Evolutionary conservation across 2,888 invertebrate genomes (phyloP), one percentile per base, ranked within the genome.

Genomic region (Osmoderma eremita): DNA sequence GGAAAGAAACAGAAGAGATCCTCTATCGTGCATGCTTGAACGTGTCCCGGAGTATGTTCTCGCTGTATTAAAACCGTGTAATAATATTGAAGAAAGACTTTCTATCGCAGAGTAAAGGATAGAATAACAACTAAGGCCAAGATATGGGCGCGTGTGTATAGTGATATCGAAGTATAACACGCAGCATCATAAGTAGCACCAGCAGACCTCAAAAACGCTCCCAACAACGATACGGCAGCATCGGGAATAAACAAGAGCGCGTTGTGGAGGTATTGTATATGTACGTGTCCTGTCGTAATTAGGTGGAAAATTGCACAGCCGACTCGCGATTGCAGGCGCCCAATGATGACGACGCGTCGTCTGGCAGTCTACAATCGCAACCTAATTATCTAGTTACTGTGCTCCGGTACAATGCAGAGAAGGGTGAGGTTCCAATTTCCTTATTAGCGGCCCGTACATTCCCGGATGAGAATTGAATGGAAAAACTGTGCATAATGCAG

Each of bases 211-310:
- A 17, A 41, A 10, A 41, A 42, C 42, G 12, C 42, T 13, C 13
- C 48, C 18, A 17, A 20, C 15, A 20, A 48, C 48, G 18, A 18
- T 6, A 17, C 48, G 15, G 18, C 48, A 48, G 17, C 8, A 48
- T 17, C 10, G 48, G 48, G 18, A 20, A 17, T 17, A 17, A 48
- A 17, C 20, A 20, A 45, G 56, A 41, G 53, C 58, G 51, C 42
- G 50, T 39, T 61, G 50, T 22, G 22, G n/a, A 30, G 36, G 10
- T 68, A 61, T 68, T 66, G 65, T 65, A n/a, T n/a, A n/a, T n/a
- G 65, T 65, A 65, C 68, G 53, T 50, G 65, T 42, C 24, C 42
- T 38, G 30, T 63, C 53, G 66, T 69, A 66, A 69, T 69, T 69
- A 66, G 66, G 58, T 56, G 63, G 63, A 66, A 30, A 30, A 30